A percentile compares a stretch with the other conserved stretches of the same genome.
These are phyloP conservation scores for Drosophila greeni DNA, from an alignment of 2,888 invertebrate species.

Conservation along the genomic window DNA sequence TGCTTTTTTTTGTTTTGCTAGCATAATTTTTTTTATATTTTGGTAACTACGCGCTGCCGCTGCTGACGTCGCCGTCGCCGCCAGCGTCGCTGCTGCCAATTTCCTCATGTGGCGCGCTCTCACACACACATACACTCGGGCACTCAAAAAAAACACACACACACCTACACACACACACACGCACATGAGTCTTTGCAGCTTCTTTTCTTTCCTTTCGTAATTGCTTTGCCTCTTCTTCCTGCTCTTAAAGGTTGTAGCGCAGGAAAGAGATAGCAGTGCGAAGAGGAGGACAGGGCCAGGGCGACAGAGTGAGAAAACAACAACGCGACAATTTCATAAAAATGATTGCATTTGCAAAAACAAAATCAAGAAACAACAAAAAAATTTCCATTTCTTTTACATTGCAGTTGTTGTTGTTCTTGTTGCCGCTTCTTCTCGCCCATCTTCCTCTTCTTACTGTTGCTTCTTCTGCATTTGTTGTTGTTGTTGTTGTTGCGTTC, in stretches of 20 bases:
- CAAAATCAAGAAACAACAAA: neutral
- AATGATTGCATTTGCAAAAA: slow-evolving; percentile 19
- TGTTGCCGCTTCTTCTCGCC: slow-evolving; percentile 38
- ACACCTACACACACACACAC: slow-evolving; percentile 27
- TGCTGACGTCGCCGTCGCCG: slow-evolving; percentile 12
- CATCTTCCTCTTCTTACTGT: slow-evolving; percentile 8
- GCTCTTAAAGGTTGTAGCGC: slow-evolving; percentile 27
- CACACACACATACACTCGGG: slow-evolving; percentile 23
- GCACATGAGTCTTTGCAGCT: slow-evolving; percentile 39
- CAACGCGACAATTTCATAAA: slow-evolving; percentile 27
- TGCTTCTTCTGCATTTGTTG: slow-evolving; percentile 16
- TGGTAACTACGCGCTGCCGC: slow-evolving; percentile 8
- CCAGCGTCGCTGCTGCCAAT: slow-evolving; percentile 21
- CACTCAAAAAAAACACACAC: slow-evolving; percentile 18
- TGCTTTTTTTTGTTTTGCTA: slow-evolving; percentile 1
- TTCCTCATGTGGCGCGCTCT: slow-evolving; percentile 53
- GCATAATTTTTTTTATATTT: slow-evolving; percentile 7
- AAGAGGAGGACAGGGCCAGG: neutral
- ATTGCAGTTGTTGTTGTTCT: slow-evolving; percentile 29
- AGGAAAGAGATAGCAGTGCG: slow-evolving; percentile 13
- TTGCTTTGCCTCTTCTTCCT: slow-evolving; percentile 24
- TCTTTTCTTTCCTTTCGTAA: slow-evolving; percentile 31
- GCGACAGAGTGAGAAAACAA: slow-evolving; percentile 16
- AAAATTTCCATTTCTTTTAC: slow-evolving; percentile 27
- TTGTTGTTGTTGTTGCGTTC: slow-evolving; percentile 44